phyloP scores from a whole-genome alignment of 2,113 vertebrate species.

The Sturnus vulgaris region DNA sequence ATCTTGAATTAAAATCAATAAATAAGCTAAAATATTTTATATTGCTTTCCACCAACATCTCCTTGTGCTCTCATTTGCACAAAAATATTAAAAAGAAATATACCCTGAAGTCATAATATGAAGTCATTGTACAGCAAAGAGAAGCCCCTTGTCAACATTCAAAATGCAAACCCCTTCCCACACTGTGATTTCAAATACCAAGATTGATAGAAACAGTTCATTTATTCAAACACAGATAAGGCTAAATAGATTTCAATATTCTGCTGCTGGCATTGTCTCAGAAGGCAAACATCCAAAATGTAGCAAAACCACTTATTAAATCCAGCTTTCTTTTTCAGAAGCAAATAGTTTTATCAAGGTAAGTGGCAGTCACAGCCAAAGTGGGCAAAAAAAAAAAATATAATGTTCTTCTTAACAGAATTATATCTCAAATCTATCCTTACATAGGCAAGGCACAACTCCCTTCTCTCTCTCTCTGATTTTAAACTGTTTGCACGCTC shows the following conservation, averaged over 20 bases:
- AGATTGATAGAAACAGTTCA: not conserved
- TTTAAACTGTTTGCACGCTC: not conserved
- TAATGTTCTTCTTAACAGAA: not conserved
- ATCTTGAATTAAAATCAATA: not conserved
- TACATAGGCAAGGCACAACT: not conserved
- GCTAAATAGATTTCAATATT: not conserved
- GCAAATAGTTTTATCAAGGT: not conserved
- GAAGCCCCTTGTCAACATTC: not conserved
- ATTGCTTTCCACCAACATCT: not conserved
- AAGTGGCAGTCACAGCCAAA: not conserved
- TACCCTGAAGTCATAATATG: not conserved
- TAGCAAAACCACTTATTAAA: not conserved
- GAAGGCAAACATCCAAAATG: not conserved
- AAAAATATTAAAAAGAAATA: not conserved
- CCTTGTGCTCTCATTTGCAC: not conserved
- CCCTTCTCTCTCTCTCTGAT: not conserved
- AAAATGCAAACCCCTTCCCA: not conserved
- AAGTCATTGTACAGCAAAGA: not conserved
- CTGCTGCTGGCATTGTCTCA: not conserved
- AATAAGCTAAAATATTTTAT: not conserved
- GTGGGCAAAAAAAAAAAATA: not conserved
- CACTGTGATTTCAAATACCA: not conserved
- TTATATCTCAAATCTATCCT: not conserved
- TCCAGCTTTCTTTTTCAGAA: not conserved
- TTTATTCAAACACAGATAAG: not conserved